Percentiles rank a stretch among this genome's conserved stretches.
phyloP scores from a whole-genome alignment of 2,797 vertebrate species.

The Odontamblyopus lacepedii region DNA sequence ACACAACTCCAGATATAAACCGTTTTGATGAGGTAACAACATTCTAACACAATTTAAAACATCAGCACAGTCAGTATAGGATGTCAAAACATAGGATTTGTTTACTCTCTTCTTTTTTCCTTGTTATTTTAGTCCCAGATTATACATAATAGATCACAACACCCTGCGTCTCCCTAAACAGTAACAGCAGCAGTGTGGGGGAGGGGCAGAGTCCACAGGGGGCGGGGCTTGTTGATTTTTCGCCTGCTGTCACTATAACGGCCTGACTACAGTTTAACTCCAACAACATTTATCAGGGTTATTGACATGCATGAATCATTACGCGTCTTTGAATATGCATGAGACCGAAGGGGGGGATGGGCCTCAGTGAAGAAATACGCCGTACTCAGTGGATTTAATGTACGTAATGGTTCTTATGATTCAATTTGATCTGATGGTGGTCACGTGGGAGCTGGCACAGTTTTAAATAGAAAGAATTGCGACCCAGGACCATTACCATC shows the following conservation, averaged over 20 bases:
- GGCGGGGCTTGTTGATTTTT: not conserved
- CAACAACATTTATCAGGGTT: slow-evolving; percentile 19
- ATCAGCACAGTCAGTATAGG: no score
- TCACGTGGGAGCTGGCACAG: slow-evolving; percentile 1
- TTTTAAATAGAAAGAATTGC: not conserved
- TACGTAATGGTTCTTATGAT: not conserved
- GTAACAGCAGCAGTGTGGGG: not conserved
- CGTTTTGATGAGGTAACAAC: no score
- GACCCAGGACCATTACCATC: not conserved
- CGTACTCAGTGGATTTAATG: not conserved
- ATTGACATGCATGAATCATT: not conserved
- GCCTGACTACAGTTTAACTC: slow-evolving; percentile 7
- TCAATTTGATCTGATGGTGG: not conserved
- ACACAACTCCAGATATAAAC: no score
- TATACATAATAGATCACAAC: not conserved
- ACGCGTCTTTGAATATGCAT: slow-evolving; percentile 9
- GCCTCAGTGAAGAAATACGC: slow-evolving; percentile 2
- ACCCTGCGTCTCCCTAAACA: not conserved
- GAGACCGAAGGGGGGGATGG: slow-evolving; percentile 1
- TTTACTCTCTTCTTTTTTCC: not conserved
- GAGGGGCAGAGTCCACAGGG: not conserved
- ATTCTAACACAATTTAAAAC: no score
- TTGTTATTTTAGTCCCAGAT: not conserved
- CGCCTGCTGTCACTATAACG: not conserved
- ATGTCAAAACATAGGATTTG: not conserved